Evolutionary conservation across 2,113 vertebrate genomes (phyloP), one percentile per base, ranked within the genome.

Genomic region (Oxyura jamaicensis): DNA sequence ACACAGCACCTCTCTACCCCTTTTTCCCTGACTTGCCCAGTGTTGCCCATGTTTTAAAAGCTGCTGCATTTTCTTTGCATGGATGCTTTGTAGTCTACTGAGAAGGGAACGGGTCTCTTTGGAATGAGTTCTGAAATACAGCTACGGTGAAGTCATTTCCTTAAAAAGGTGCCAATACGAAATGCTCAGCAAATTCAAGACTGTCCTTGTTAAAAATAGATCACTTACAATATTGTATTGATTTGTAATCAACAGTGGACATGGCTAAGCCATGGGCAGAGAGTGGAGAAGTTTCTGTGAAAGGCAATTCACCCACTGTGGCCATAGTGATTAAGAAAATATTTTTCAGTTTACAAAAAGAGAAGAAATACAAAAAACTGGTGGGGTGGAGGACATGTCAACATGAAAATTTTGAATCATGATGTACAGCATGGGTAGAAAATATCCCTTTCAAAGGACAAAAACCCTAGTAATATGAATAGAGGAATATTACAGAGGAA

Each of bases 121-220:
- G 17, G 46, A 86, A 44, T 48, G 16, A 80, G 25, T 10, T 68
- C 73, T 91, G 78, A 90, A 88, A 68, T 33, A 74, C 0, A 0
- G 29, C 42, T 71, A 2, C 36, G 21, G 21, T 86, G 91, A 74
- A 13, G 52, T 88, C 41, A 88, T 48, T 83, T 88, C 31, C 28
- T 60, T 63, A 25, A 58, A 80, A 68, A 65, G 15, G 13, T 91
- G 72, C 60, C 72, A 79, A 52, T 52, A 67, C 25, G 26, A 88
- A 48, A 56, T 52, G 52, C 50, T 81, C 48, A 75, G 86, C 63
- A 94, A 86, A 86, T 90, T 83, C 84, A 83, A 83, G 82, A 94
- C 41, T 63, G 44, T 35, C 25, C 13, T 35, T 69, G 44, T 69
- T 71, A 83, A 87, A 94, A 94, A 87, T 50, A 85, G 39, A 87